Evolutionary conservation across 2,797 vertebrate species (phyloP), one percentile per base, ranked within the genome.

Genomic region (Muscicapa comitata): DNA sequence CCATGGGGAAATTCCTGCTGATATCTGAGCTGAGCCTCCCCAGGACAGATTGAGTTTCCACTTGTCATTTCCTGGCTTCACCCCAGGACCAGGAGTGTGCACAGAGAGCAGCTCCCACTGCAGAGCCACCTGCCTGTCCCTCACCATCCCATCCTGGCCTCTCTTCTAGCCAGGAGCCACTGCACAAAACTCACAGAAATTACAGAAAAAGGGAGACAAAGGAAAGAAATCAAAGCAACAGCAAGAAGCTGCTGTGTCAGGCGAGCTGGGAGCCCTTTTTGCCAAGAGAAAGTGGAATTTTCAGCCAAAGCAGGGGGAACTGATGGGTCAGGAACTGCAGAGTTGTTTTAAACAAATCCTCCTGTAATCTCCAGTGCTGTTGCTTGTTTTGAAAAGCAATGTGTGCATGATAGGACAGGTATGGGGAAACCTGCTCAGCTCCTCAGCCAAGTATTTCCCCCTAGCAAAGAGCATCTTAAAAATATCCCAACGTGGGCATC

Each of bases 341-440:
- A 33, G 37, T 38, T 70, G 67, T 67, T 97, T 93, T 42, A 86
- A 96, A 90, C 92, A 93, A 75, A 88, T 88, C 82, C 42, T 81
- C 31, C 2, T 78, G 65, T 53, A 33, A 92, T 72, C 95, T 82
- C 66, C 35, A 78, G 57, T 20, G 31, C n/a, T 73, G 57, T 5
- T 86, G 79, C 77, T 90, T 66, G 80, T 81, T 95, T 86, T 86
- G 94, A 88, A 90, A 94, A 77, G 61, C 54, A 95, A 26, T 11
- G 45, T 17, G 79, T 73, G 78, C 78, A n/a, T 33, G 81, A 85
- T 1, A 7, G 65, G 74, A 86, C 58, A 82, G 77, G 88, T 85
- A 33, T 14, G 75, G 62, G 75, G 38, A 77, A 93, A 85, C 67
- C 85, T 58, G 89, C 90, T 95, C 92, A 70, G 66, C 68, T 95